phyloP scores from a whole-genome alignment of 2,113 vertebrate species.

The Pheucticus melanocephalus region DNA sequence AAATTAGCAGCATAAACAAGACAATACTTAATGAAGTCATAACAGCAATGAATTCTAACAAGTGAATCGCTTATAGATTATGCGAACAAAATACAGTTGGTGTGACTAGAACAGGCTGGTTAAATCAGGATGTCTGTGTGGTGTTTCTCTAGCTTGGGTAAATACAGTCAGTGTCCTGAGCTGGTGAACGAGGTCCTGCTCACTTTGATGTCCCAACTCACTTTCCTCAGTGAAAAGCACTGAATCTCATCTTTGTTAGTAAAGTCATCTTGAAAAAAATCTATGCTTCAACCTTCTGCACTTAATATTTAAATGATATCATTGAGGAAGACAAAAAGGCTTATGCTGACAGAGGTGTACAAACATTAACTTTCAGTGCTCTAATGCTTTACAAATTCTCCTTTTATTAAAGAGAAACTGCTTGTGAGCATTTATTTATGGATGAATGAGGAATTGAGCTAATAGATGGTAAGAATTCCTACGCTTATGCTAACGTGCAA shows the following conservation, averaged over 20 bases:
- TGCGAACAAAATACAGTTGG: background rate
- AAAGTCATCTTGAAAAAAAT: background rate
- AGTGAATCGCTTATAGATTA: background rate
- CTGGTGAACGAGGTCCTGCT: background rate
- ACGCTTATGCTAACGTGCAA: background rate
- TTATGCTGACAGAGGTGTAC: background rate
- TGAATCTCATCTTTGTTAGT: background rate
- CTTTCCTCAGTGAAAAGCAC: background rate
- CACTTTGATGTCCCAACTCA: background rate
- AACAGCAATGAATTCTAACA: background rate
- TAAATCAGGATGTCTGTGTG: background rate
- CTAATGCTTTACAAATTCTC: background rate
- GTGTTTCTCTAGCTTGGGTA: background rate
- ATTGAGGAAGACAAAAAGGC: background rate
- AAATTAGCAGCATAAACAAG: background rate
- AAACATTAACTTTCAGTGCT: background rate
- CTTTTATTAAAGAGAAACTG: background rate
- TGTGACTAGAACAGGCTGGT: background rate
- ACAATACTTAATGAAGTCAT: background rate
- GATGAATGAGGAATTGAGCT: background rate
- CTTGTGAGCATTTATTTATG: background rate
- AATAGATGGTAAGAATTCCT: background rate
- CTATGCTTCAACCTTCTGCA: background rate
- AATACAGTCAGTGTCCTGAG: background rate
- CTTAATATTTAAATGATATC: background rate